phyloP scores from a whole-genome alignment of 2,888 invertebrate species.

The Dysmachus trigonus region DNA sequence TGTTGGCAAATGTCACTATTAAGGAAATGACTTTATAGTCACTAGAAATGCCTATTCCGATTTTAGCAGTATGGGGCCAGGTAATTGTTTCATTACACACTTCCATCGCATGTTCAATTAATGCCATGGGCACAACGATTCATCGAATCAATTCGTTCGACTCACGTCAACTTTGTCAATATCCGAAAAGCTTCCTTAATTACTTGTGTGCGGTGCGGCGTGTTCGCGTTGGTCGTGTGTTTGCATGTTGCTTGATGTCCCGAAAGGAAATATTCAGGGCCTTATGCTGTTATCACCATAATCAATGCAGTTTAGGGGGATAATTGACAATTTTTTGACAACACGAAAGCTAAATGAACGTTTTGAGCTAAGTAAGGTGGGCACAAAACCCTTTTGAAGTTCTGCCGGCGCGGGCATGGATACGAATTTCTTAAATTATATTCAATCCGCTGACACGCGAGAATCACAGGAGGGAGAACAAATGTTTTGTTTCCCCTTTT shows the following conservation, averaged over 20 bases:
- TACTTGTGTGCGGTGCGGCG: background rate
- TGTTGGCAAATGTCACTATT: background rate
- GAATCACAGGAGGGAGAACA: background rate
- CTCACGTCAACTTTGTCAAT: background rate
- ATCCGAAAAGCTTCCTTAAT: background rate
- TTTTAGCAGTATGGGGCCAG: background rate
- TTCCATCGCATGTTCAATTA: background rate
- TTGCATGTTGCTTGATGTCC: background rate
- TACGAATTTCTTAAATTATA: background rate
- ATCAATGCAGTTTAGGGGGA: background rate
- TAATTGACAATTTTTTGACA: background rate
- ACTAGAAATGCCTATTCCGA: background rate
- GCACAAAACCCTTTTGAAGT: background rate
- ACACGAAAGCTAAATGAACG: background rate
- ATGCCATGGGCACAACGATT: background rate
- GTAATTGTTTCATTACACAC: background rate
- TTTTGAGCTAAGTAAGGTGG: background rate
- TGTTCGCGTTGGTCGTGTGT: background rate
- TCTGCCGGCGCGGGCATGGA: background rate
- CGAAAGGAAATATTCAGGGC: background rate
- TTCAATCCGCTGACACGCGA: background rate
- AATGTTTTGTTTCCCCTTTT: background rate
- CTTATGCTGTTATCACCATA: background rate
- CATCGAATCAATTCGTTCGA: background rate
- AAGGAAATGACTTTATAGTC: background rate